Base-by-base conservation (phyloP, 2,113 vertebrate genomes). In the Eidolon helvum region DNA sequence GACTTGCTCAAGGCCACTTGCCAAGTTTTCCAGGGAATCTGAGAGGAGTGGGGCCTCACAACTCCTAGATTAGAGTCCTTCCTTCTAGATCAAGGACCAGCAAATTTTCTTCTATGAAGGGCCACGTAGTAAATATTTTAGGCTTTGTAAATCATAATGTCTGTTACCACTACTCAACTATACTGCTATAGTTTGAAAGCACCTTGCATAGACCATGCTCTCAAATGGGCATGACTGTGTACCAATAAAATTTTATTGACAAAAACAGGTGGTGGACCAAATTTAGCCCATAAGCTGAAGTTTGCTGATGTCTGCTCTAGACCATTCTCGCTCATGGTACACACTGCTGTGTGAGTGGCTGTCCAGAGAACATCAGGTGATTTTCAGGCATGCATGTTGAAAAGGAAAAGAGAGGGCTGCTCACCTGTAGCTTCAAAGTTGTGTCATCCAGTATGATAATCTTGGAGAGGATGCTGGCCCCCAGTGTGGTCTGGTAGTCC, bases 401-500 rank as follows among this genome's bases (percentile, higher is more conserved):
- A 22, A 1, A 35, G 10, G 57, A 5, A 12, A 21, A n/a, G 82
- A 66, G 30, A 22, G 22, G 19, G n/a, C 1, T 30, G 26, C 97
- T 98, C 97, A 99, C 99, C 99, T 99, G 99, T 53, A 99, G 91
- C 89, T 99, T 99, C 61, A 99, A 79, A 33, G 98, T 93, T 3
- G 96, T 99, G 78, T 95, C 98, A 38, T 99, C 98, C 93, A 99
- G 93, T 0, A 69, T 71, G 0, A 99, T 93, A 35, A 98, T 96
- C 94, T 99, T 99, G 87, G 98, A 98, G 24, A 99, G 98, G 97
- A 99, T 98, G 97, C 98, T 99, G 97, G 99, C 99, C 0, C 99
- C 99, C 96, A 99, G 97, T 0, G 99, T 99, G 88, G 98, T 99
- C 92, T 98, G 98, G 12, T 99, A 99, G 55, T 99, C 99, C 40